A percentile compares a stretch with the other conserved stretches of the same genome.
Evolutionary conservation across 1,140 invertebrate species (phyloP).

Genomic region (Tribolium castaneum): DNA sequence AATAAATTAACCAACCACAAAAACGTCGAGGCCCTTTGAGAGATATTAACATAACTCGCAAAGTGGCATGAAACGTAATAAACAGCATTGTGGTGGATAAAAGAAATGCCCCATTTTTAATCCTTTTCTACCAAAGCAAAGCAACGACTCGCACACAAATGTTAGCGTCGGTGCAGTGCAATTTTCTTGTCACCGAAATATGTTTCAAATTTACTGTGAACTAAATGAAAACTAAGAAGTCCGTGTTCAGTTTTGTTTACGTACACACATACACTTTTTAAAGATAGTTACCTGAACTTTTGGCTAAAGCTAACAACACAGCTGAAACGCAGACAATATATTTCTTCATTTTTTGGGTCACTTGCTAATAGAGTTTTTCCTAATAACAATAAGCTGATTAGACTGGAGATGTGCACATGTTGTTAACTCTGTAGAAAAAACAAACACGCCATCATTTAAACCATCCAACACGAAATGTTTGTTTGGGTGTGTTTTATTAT

Average conservation of each 20-base stretch:
- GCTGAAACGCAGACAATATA: slow-evolving; percentile 8
- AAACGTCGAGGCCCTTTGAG: neutral
- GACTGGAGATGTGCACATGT: slow-evolving; percentile 47
- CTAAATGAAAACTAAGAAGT: neutral
- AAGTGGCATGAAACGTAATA: neutral
- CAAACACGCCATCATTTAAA: slow-evolving; percentile 44
- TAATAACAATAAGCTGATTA: slow-evolving; percentile 44
- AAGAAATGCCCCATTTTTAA: neutral
- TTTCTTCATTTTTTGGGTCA: slow-evolving; percentile 29
- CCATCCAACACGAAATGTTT: slow-evolving; percentile 36
- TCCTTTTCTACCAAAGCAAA: neutral
- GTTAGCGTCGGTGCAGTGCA: neutral
- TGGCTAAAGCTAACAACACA: slow-evolving; percentile 21
- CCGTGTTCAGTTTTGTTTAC: neutral
- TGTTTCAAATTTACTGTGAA: neutral
- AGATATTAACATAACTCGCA: neutral
- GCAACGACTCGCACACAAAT: neutral
- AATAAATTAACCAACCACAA: neutral
- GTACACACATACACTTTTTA: neutral
- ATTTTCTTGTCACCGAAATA: neutral
- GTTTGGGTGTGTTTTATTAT: slow-evolving; percentile 38
- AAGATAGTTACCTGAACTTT: slow-evolving; percentile 37
- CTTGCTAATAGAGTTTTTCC: slow-evolving; percentile 35
- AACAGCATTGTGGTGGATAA: neutral
- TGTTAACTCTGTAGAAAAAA: slow-evolving; percentile 48